Evolutionary conservation across 1,140 invertebrate species (phyloP).

Genomic region (Drosophila setifemur): DNA sequence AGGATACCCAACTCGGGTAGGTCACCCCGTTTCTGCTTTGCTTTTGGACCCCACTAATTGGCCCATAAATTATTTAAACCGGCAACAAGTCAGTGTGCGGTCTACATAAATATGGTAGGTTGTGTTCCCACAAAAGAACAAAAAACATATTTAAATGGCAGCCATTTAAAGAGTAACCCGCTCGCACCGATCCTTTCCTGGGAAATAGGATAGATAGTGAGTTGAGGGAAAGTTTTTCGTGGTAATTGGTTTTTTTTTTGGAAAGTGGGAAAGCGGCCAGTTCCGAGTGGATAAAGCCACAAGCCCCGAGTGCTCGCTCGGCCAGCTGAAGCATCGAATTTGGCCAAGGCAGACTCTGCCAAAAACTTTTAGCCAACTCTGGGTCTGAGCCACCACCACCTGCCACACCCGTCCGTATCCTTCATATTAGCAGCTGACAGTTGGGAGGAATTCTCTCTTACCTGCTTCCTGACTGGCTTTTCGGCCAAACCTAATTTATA

Average conservation of each 20-base stretch:
- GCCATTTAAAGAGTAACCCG: conserved; percentile 3
- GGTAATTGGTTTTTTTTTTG: conserved; percentile 28
- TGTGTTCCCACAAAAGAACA: neutral
- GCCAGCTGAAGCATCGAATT: neutral
- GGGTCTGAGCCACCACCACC: neutral
- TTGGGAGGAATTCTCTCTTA: conserved; percentile 3
- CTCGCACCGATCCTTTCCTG: conserved; percentile 15
- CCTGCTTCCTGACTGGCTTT: neutral
- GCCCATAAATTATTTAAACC: conserved; percentile 68
- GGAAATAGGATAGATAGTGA: neutral
- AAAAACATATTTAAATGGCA: neutral
- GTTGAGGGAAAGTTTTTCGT: conserved; percentile 1
- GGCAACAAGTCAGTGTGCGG: conserved; percentile 52
- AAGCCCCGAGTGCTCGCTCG: neutral
- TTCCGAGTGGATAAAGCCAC: conserved; percentile 16
- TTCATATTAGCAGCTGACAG: conserved; percentile 27
- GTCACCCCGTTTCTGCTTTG: conserved; percentile 2
- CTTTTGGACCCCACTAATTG: conserved; percentile 60
- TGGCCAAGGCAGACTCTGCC: conserved; percentile 18
- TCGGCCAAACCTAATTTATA: conserved; percentile 57
- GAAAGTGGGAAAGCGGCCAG: neutral
- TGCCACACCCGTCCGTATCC: conserved; percentile 1
- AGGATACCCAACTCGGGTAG: conserved; percentile 1
- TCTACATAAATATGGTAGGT: conserved; percentile 17
- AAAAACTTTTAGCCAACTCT: conserved; percentile 32